A percentile compares a stretch with the other conserved stretches of the same genome.
Conservation (phyloP, 1,140 invertebrate genomes). For the Bombus superbus region DNA sequence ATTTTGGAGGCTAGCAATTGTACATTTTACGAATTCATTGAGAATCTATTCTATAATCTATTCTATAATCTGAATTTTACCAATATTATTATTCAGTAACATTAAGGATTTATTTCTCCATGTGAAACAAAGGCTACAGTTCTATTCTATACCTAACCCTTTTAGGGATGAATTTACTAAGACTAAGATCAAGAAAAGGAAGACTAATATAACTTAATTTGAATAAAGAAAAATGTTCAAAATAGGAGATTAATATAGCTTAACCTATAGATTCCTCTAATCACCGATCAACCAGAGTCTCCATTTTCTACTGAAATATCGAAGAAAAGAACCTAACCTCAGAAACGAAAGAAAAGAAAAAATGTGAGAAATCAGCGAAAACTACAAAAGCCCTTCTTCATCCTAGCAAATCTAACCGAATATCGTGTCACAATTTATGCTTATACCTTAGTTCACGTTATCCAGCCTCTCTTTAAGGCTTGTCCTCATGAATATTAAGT, state of each 20-base stretch:
- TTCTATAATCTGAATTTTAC: too few relatives aligned
- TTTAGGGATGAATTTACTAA: too few relatives aligned
- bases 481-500: slow-evolving; percentile 13
- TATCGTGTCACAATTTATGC: not conserved
- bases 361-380: not conserved
- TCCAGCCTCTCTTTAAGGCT: not conserved
- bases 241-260: not conserved
- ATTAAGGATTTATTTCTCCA: too few relatives aligned
- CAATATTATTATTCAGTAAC: too few relatives aligned
- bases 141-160: too few relatives aligned
- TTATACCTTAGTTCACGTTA: not conserved
- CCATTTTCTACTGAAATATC: too few relatives aligned
- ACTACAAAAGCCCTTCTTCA: not conserved
- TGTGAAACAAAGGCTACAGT: too few relatives aligned
- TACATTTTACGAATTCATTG: too few relatives aligned
- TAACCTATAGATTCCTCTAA: not conserved
- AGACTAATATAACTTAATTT: not conserved
- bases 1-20: too few relatives aligned
- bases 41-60: too few relatives aligned
- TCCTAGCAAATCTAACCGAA: not conserved
- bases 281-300: too few relatives aligned
- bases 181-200: not conserved
- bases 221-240: not conserved
- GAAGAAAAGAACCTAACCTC: not conserved
- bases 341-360: not conserved